Base-by-base conservation (phyloP, 2,888 invertebrate genomes). In the Drosophila borborema region DNA sequence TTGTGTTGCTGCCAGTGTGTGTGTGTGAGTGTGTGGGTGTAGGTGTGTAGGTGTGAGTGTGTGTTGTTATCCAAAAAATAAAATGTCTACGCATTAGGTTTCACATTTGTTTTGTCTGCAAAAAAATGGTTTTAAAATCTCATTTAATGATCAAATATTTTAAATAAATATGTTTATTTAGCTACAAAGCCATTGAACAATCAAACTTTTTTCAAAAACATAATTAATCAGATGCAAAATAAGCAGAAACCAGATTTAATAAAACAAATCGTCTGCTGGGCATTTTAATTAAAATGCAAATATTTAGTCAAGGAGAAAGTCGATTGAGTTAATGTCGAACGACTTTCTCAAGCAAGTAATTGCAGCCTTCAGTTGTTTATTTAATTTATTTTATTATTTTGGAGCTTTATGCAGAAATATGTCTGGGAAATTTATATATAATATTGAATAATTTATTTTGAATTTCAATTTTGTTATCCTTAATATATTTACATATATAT, bases 101-200 rank as follows among this genome's bases (percentile, higher is more conserved):
- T 84, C 77, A 87, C 89, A 85, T 89, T 79, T 65, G 80, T 49
- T 54, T 45, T 64, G 53, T 63, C 88, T 83, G 81, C 4, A 86
- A 76, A 16, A 38, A 38, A 34, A 23, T 46, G 59, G 48, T n/a
- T 54, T n/a, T 16, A 34, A 53, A 38, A 20, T 36, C 20, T 66
- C 40, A 40, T 18, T 51, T 18, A 18, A 34, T 51, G 14, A 20
- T 51, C 36, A 51, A 36, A 51, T 51, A 51, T 51, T 51, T 51
- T n/a, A 31, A 12, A 18, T n/a, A 49, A 28, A 31, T 49, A 31
- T 28, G 1, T 48, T 49, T 49, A 31, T 31, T n/a, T 20, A 45
- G 43, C 43, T 41, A n/a, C 41, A 41, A 7, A 41, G n/a, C 8
- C 45, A 45, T 6, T 46, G 46, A 20, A 12, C 18, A 3, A 23